These are phyloP conservation scores for Macroglossus sobrinus DNA, from an alignment of 2,113 vertebrate genomes.

Conservation along the genomic window DNA sequence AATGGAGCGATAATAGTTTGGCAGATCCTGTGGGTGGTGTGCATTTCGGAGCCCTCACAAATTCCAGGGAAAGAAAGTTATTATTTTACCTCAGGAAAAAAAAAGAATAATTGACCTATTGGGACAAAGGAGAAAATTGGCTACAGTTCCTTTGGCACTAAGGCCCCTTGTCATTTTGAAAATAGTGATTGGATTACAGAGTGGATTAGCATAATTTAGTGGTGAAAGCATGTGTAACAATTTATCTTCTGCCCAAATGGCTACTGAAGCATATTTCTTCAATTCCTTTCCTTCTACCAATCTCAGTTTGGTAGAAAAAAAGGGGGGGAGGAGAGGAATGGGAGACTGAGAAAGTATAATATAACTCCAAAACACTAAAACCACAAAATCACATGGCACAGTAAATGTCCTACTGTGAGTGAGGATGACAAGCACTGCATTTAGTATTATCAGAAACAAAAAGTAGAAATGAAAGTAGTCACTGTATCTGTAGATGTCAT, in stretches of 20 bases:
- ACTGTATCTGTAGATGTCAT: background rate
- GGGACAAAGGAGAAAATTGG: slow-evolving; percentile 55
- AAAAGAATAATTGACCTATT: slow-evolving; percentile 59
- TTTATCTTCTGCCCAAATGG: slow-evolving; percentile 38
- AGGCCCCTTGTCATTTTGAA: slow-evolving; percentile 55
- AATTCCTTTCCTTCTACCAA: background rate
- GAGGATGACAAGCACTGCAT: background rate
- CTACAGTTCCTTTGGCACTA: slow-evolving; percentile 58
- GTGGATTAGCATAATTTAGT: slow-evolving; percentile 56
- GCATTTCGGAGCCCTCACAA: slow-evolving; percentile 51
- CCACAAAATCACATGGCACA: background rate
- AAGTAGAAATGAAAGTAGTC: background rate
- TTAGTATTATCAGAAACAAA: background rate
- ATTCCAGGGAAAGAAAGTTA: slow-evolving; percentile 6
- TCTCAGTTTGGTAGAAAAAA: background rate
- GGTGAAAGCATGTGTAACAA: slow-evolving; percentile 1
- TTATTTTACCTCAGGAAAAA: slow-evolving; percentile 31
- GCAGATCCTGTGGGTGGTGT: background rate
- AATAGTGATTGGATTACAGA: slow-evolving; percentile 48
- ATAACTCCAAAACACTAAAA: background rate
- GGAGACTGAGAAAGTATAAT: background rate
- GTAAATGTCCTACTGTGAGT: background rate
- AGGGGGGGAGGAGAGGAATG: background rate
- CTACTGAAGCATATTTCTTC: slow-evolving; percentile 42
- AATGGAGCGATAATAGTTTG: background rate